Base-by-base conservation (phyloP, 2,888 invertebrate genomes). In the Stenotaenia linearis region DNA sequence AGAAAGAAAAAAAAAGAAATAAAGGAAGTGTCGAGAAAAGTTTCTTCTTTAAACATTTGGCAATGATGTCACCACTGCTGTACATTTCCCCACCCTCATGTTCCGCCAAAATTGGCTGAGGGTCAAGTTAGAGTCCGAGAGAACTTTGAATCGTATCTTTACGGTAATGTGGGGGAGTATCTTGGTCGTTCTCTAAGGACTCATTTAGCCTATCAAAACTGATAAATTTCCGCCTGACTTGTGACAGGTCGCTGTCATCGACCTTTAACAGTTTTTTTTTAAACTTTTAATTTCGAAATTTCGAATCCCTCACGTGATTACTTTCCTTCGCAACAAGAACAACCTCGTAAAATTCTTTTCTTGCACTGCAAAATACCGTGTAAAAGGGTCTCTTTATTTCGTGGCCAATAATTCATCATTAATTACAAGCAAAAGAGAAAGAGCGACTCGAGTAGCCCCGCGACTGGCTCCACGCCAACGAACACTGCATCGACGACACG, bases 181-280 rank as follows among this genome's bases (percentile, higher is more conserved):
- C 69, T 69, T 69, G 69, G 69, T 25, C 25, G 28, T 9, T 28
- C 69, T 69, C 69, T 69, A 25, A 69, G 69, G 69, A 69, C 69
- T 69, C 69, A 69, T 69, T 69, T 69, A 69, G 69, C 69, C 69
- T 69, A 69, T 69, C 69, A 69, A 28, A 69, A 69, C 69, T 69
- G 69, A 69, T 69, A 69, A 69, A 69, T 69, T 69, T 69, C 69
- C n/a, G 69, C 69, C 28, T 69, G 69, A 25, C 69, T 28, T 69
- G 69, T 69, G 69, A 69, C 69, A 69, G 69, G 69, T 69, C 69
- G 69, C 69, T 69, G 69, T 69, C 69, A 69, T 69, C 69, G 69
- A 69, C 69, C 69, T 69, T 69, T 69, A 25, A n/a, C 23, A 45
- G 4, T 45, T 45, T 45, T 45, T 45, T 45, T 45, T 45, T n/a